These are phyloP conservation scores for Nomada hirtipes DNA, from an alignment of 2,888 invertebrate species.

Conservation along the genomic window DNA sequence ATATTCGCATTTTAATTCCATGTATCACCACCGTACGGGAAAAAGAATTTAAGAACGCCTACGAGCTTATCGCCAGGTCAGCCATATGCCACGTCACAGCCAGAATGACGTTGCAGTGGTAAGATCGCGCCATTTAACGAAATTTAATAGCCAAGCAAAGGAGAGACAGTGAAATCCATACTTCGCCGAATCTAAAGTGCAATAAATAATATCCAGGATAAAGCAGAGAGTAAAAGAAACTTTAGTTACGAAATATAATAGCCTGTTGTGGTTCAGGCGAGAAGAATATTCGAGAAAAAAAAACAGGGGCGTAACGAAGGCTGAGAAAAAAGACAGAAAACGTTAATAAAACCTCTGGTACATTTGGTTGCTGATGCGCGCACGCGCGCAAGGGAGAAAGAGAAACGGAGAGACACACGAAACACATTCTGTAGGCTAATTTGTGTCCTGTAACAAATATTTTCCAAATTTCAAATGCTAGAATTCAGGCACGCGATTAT, in stretches of 20 bases:
- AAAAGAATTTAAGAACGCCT: slow-evolving; percentile 39
- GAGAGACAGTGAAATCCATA: slow-evolving; percentile 58
- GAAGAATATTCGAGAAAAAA: slow-evolving; percentile 56
- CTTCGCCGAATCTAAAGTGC: slow-evolving; percentile 55
- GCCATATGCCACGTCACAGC: slow-evolving; percentile 78
- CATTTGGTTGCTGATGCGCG: slow-evolving; percentile 34
- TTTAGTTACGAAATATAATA: slow-evolving; percentile 38
- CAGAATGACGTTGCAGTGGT: slow-evolving; percentile 75
- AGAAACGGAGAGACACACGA: slow-evolving; percentile 53
- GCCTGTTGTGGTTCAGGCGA: slow-evolving; percentile 50
- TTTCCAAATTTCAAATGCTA: slow-evolving; percentile 73
- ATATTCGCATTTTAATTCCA: slow-evolving; percentile 13
- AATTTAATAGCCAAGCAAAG: slow-evolving; percentile 58
- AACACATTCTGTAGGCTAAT: slow-evolving; percentile 54
- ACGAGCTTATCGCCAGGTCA: slow-evolving; percentile 46
- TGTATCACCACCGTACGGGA: slow-evolving; percentile 18
- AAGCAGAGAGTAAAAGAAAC: slow-evolving; percentile 30
- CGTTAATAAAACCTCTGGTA: slow-evolving; percentile 37
- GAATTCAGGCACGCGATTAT: slow-evolving; percentile 71
- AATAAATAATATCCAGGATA: slow-evolving; percentile 43
- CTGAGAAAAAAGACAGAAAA: slow-evolving; percentile 35
- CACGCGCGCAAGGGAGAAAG: slow-evolving; percentile 55
- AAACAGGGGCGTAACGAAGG: slow-evolving; percentile 42
- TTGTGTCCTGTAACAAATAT: slow-evolving; percentile 52
- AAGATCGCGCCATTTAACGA: slow-evolving; percentile 67